Conservation (phyloP, 2,113 vertebrate species). For the Pungitius pungitius region DNA sequence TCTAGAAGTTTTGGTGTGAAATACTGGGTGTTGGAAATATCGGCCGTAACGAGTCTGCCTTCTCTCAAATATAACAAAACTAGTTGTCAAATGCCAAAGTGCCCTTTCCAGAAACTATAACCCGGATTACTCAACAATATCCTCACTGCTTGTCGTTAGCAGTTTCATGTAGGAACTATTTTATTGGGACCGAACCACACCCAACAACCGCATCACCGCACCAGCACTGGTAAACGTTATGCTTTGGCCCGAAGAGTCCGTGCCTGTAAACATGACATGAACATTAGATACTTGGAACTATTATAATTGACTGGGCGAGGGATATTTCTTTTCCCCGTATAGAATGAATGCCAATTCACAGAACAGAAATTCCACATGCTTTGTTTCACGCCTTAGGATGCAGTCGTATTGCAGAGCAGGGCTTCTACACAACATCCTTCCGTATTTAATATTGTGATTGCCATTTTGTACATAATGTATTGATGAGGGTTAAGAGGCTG, state of each 20-base stretch:
- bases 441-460: constrained; percentile 18
- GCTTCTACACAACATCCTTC: neutral
- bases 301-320: neutral
- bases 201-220: too few relatives aligned
- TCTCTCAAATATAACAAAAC: neutral
- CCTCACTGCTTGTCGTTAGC: neutral
- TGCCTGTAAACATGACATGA: neutral
- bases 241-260: neutral
- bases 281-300: neutral
- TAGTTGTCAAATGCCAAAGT: neutral
- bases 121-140: neutral
- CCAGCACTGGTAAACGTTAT: too few relatives aligned
- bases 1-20: neutral
- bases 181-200: neutral
- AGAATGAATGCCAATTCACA: constrained; percentile 6
- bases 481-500: constrained; percentile 1
- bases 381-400: constrained; percentile 3
- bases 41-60: neutral
- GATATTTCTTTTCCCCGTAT: neutral
- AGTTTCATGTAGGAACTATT: neutral
- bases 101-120: neutral
- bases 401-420: neutral
- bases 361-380: neutral
- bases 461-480: constrained; percentile 38
- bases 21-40: neutral